Evolutionary conservation across 2,113 vertebrate species (phyloP).

Genomic region (Cathartes aura): DNA sequence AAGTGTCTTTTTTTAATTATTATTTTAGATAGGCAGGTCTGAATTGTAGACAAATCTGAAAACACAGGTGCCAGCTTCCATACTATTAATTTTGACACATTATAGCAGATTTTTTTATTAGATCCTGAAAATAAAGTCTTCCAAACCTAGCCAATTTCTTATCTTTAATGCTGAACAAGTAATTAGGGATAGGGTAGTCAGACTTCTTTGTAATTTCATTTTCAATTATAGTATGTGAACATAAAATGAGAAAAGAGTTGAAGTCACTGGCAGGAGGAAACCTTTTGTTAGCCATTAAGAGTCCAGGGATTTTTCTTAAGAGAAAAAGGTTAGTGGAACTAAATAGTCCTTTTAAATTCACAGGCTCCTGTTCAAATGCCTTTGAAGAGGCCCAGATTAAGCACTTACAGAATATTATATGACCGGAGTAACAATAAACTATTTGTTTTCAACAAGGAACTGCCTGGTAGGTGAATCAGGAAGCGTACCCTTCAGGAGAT

Average conservation of each 20-base stretch:
- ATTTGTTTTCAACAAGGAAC: constrained; percentile 54
- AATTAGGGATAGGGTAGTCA: background rate
- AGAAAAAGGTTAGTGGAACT: constrained; percentile 29
- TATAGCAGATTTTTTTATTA: background rate
- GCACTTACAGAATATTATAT: background rate
- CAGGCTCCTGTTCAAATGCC: background rate
- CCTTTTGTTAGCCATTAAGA: background rate
- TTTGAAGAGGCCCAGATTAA: constrained; percentile 8
- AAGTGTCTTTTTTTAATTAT: background rate
- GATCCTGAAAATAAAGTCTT: background rate
- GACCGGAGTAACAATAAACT: constrained; percentile 35
- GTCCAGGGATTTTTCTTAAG: background rate
- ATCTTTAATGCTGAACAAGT: background rate
- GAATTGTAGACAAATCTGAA: background rate
- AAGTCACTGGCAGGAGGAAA: background rate
- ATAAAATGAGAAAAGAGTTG: constrained; percentile 1
- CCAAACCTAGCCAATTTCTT: background rate
- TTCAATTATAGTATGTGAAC: background rate
- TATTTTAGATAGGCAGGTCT: background rate
- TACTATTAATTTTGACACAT: background rate
- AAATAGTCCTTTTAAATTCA: background rate
- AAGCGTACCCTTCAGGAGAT: constrained; percentile 40
- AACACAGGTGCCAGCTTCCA: background rate
- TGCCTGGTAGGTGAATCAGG: constrained; percentile 34
- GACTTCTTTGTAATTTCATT: background rate